Conservation (phyloP, 1,140 invertebrate species). For the Dufourea novaeangliae region DNA sequence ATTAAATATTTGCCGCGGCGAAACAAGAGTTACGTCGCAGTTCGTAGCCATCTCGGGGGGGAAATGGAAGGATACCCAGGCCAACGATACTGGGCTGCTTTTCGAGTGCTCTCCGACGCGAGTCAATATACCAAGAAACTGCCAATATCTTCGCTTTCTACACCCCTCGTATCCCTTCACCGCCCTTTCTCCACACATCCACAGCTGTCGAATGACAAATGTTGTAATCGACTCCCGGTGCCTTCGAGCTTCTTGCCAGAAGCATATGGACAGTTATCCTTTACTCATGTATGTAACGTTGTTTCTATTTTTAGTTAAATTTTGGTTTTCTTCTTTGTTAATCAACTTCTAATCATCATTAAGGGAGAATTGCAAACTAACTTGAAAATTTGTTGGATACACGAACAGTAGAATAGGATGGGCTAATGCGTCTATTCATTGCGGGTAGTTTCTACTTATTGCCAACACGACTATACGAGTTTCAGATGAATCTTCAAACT, state of each 20-base stretch:
- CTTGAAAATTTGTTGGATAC: too few species aligned
- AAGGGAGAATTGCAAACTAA: too few species aligned
- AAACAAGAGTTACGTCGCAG: slow-evolving; percentile 65
- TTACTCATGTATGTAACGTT: too few species aligned
- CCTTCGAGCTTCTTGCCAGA: neutral
- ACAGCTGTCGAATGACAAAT: slow-evolving; percentile 52
- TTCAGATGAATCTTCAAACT: too few species aligned
- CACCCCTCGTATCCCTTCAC: neutral
- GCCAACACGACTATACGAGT: too few species aligned
- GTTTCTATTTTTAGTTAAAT: too few species aligned
- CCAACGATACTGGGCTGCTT: slow-evolving; percentile 57
- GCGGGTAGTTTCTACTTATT: too few species aligned
- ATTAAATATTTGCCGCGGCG: slow-evolving; percentile 70
- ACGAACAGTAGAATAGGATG: too few species aligned
- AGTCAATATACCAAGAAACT: slow-evolving; percentile 58
- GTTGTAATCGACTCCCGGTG: slow-evolving; percentile 10
- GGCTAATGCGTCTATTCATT: too few species aligned
- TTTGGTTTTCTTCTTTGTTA: too few species aligned
- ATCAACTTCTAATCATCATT: too few species aligned
- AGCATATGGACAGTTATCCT: neutral
- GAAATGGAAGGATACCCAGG: slow-evolving; percentile 57
- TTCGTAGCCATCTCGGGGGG: slow-evolving; percentile 54
- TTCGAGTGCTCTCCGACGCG: slow-evolving; percentile 51
- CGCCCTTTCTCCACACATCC: neutral
- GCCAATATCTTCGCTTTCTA: slow-evolving; percentile 45